These are phyloP conservation scores for Zygogramma bicolorata DNA, from an alignment of 2,888 invertebrate species.

Conservation along the genomic window DNA sequence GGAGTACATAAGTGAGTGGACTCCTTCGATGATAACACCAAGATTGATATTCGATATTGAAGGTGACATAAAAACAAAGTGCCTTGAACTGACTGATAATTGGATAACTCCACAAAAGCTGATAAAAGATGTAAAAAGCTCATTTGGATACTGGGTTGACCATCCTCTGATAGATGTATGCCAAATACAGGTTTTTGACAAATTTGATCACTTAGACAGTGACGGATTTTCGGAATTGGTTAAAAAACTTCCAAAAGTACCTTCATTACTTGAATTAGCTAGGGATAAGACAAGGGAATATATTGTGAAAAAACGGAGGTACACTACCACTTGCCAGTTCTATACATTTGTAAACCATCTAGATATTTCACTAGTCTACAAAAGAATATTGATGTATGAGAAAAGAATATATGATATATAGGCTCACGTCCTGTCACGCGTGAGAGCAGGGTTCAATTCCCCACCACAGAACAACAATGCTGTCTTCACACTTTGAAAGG, in stretches of 20 bases:
- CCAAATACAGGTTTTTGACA: neutral
- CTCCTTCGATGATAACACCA: constrained; percentile 29
- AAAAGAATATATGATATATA: constrained; percentile 44
- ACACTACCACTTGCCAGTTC: constrained; percentile 46
- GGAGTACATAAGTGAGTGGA: constrained; percentile 37
- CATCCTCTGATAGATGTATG: constrained; percentile 17
- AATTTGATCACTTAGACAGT: neutral
- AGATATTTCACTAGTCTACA: constrained; percentile 45
- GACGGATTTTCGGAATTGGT: neutral
- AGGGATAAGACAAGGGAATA: constrained; percentile 50
- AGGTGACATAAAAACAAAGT: constrained; percentile 28
- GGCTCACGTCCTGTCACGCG: no score
- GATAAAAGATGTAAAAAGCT: constrained; percentile 16
- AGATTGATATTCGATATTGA: constrained; percentile 40
- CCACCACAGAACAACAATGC: no score
- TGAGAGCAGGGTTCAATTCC: no score
- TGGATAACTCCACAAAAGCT: no score
- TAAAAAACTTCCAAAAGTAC: constrained; percentile 37
- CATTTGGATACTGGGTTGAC: constrained; percentile 26
- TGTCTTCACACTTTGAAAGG: no score
- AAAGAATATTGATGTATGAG: constrained; percentile 52
- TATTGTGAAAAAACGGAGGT: constrained; percentile 41
- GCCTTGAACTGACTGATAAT: no score
- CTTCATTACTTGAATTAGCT: constrained; percentile 53
- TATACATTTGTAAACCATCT: constrained; percentile 46